Evolutionary conservation across 1,140 invertebrate species (phyloP).

Genomic region (Aporrectodea caliginosa): DNA sequence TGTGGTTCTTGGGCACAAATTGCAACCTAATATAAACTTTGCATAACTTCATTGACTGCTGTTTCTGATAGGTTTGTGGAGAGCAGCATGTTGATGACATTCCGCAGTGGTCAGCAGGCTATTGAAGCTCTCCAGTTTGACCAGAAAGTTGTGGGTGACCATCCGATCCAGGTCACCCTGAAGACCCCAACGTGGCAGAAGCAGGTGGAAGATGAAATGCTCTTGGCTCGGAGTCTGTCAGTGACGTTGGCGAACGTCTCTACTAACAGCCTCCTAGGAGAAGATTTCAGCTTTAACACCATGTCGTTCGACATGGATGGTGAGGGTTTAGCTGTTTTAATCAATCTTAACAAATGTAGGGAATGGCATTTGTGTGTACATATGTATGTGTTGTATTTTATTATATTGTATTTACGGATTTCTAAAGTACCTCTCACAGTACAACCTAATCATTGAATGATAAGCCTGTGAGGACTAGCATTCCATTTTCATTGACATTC

Average conservation of each 20-base stretch:
- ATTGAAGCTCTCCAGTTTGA: constrained; percentile 67
- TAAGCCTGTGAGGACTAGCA: too few relatives aligned
- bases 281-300: constrained; percentile 41
- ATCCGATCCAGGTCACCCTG: constrained; percentile 68
- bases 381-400: too few relatives aligned
- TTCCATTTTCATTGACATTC: too few relatives aligned
- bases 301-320: constrained; percentile 32
- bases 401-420: too few relatives aligned
- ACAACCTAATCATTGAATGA: too few relatives aligned
- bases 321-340: too few relatives aligned
- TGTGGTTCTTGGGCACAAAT: not conserved
- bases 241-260: constrained; percentile 62
- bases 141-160: constrained; percentile 60
- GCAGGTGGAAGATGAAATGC: constrained; percentile 74
- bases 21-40: not conserved
- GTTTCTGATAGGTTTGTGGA: constrained; percentile 73
- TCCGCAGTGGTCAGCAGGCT: constrained; percentile 77
- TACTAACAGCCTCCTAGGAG: constrained; percentile 52
- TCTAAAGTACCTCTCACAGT: too few relatives aligned
- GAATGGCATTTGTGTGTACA: too few relatives aligned
- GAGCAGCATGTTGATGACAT: constrained; percentile 81
- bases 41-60: not conserved
- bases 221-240: constrained; percentile 76
- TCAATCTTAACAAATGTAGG: too few relatives aligned
- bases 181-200: constrained; percentile 80